These are phyloP conservation scores for Stegostoma tigrinum DNA, from an alignment of 2,113 vertebrate genomes.

Conservation along the genomic window DNA sequence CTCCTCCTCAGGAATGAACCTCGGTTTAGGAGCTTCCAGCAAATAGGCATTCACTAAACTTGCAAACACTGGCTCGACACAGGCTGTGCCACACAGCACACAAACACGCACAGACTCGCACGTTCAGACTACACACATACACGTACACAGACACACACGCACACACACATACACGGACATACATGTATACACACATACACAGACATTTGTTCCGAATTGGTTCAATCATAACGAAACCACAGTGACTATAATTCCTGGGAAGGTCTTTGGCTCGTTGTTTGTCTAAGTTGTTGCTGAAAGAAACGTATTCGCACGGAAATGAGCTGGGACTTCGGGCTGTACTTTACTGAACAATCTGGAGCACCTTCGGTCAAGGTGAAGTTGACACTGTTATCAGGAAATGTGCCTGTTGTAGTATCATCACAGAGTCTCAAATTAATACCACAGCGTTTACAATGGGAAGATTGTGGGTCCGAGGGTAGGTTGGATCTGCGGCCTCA, in stretches of 20 bases:
- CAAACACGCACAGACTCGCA: too few species aligned
- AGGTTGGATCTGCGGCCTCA: not conserved
- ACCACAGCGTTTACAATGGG: not conserved
- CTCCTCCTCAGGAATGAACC: too few species aligned
- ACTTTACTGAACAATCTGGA: not conserved
- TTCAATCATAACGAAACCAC: not conserved
- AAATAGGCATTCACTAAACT: too few species aligned
- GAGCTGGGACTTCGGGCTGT: not conserved
- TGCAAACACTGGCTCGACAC: too few species aligned
- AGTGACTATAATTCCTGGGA: not conserved
- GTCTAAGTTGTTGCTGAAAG: not conserved
- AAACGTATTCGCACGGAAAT: not conserved
- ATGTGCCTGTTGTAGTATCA: not conserved
- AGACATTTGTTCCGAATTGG: not conserved
- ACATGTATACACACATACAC: too few species aligned
- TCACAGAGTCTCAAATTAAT: too few species aligned
- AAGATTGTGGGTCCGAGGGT: not conserved
- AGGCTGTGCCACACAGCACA: too few species aligned
- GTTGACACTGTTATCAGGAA: not conserved
- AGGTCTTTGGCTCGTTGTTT: not conserved
- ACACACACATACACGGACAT: not conserved
- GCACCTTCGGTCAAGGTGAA: not conserved
- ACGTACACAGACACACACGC: too few species aligned
- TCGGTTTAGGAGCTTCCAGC: too few species aligned
- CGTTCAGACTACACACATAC: too few species aligned